phyloP scores from a whole-genome alignment of 1,140 invertebrate genomes.

The Dolichoris vasculosae region DNA sequence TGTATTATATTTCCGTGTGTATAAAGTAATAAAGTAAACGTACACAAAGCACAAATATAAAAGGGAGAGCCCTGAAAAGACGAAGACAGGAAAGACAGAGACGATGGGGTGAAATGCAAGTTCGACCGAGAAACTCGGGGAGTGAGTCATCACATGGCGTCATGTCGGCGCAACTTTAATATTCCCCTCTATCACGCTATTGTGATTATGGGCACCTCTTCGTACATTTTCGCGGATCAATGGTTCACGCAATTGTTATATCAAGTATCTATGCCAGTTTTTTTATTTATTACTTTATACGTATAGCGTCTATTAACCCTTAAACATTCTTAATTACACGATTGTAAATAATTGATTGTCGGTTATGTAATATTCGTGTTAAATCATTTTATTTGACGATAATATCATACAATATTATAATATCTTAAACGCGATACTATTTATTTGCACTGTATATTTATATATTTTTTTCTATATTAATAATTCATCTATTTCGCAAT shows the following conservation, averaged over 20 bases:
- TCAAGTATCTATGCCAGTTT: neutral
- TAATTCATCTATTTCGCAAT: too few species aligned
- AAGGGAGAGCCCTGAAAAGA: neutral
- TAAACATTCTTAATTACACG: too few species aligned
- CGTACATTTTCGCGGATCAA: constrained; percentile 23
- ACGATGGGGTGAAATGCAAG: constrained; percentile 14
- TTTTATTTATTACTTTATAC: too few species aligned
- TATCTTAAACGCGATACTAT: too few species aligned
- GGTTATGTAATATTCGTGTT: too few species aligned
- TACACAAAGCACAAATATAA: neutral
- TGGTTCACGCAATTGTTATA: neutral
- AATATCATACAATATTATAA: too few species aligned
- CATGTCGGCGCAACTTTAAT: neutral
- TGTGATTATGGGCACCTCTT: neutral
- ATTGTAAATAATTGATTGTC: too few species aligned
- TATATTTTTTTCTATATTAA: too few species aligned
- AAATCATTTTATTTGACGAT: too few species aligned
- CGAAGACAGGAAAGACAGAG: neutral
- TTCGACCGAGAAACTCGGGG: neutral
- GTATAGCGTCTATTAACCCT: too few species aligned
- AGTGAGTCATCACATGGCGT: constrained; percentile 45
- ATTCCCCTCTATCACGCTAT: neutral
- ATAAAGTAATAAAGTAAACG: neutral
- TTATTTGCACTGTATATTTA: too few species aligned
- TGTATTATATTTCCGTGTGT: neutral